These are phyloP conservation scores for Hylia prasina DNA, from an alignment of 2,113 vertebrate genomes.

Conservation along the genomic window DNA sequence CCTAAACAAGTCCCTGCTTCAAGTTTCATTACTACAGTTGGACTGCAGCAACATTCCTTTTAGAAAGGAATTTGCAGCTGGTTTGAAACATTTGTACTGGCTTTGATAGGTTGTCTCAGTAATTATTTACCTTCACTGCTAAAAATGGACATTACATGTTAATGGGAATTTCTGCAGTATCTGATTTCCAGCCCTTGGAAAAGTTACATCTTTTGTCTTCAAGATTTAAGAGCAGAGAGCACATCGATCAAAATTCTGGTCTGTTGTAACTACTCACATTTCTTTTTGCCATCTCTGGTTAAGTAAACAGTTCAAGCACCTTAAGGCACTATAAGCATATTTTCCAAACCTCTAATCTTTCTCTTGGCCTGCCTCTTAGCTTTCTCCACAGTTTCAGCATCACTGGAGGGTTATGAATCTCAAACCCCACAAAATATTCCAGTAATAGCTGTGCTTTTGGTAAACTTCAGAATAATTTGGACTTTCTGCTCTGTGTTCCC, in stretches of 20 bases:
- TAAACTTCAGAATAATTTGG: not conserved
- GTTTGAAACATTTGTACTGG: not conserved
- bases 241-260: not conserved
- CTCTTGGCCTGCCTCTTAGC: not conserved
- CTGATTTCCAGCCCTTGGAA: not conserved
- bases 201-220: not conserved
- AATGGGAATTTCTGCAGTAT: not conserved
- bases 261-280: not conserved
- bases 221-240: not conserved
- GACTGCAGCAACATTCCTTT: not conserved
- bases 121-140: not conserved
- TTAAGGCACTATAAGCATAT: not conserved
- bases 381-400: not conserved
- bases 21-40: not conserved
- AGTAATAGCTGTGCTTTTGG: not conserved
- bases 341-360: constrained; percentile 1
- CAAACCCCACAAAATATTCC: not conserved
- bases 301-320: constrained; percentile 21
- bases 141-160: not conserved
- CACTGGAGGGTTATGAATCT: not conserved
- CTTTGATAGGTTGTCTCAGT: not conserved
- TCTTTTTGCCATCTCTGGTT: not conserved
- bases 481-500: not conserved
- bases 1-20: not conserved
- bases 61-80: not conserved